Conservation (phyloP, 2,888 invertebrate genomes). For the Ryuthela nishihirai region DNA sequence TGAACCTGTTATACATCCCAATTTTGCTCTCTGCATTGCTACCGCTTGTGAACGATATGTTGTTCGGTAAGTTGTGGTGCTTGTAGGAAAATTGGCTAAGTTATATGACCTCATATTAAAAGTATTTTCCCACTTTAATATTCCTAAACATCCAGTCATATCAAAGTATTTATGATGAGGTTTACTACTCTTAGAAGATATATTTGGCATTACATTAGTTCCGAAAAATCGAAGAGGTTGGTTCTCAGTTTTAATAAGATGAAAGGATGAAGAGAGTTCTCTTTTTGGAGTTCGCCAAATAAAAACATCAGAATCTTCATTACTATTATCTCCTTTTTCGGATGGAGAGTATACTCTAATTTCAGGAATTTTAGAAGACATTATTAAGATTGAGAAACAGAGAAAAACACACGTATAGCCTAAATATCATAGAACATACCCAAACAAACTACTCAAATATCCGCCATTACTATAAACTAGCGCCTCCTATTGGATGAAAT, state of each 20-base stretch:
- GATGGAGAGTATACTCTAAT: conserved; percentile 41
- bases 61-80: conserved; percentile 45
- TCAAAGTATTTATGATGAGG: conserved; percentile 19
- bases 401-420: no score
- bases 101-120: conserved; percentile 68
- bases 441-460: no score
- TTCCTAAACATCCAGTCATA: conserved; percentile 4
- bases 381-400: background rate
- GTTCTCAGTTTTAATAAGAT: conserved; percentile 12
- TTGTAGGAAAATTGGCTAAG: conserved; percentile 60
- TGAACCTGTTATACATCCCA: conserved; percentile 57
- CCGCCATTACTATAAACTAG: no score
- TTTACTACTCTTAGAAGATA: conserved; percentile 20
- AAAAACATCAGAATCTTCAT: conserved; percentile 14
- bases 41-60: conserved; percentile 50
- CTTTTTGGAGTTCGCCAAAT: conserved; percentile 29
- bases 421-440: no score
- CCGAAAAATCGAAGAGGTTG: conserved; percentile 26
- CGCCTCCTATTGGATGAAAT: no score
- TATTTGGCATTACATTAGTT: conserved; percentile 12
- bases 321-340: conserved; percentile 28
- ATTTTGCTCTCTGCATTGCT: conserved; percentile 52
- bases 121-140: conserved; percentile 54
- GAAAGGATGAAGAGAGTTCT: conserved; percentile 8
- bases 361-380: conserved; percentile 37